Conservation (phyloP, 2,113 vertebrate species). For the Thinocorus orbignyianus region DNA sequence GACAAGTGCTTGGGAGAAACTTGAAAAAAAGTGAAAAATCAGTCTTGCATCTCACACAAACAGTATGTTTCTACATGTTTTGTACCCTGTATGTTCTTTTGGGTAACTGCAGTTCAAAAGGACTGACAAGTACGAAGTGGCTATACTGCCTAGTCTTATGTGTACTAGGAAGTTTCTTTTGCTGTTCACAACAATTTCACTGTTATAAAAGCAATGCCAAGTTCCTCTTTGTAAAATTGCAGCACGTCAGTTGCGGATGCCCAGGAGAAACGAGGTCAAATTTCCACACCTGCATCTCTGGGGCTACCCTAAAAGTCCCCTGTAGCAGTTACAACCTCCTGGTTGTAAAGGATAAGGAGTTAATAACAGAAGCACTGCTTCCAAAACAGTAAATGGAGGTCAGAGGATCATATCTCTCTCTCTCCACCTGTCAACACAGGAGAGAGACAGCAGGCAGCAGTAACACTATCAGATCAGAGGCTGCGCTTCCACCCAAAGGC, state of each 20-base stretch:
- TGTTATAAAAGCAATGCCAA: background rate
- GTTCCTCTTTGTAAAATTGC: background rate
- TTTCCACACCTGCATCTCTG: background rate
- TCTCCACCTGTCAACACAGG: background rate
- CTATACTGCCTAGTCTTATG: background rate
- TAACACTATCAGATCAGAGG: background rate
- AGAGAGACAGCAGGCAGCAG: background rate
- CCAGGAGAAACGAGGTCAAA: background rate
- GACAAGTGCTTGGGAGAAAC: background rate
- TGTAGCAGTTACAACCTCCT: background rate
- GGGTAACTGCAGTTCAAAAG: background rate
- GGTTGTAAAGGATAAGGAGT: background rate
- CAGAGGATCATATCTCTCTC: background rate
- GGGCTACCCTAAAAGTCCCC: background rate
- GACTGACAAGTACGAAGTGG: background rate
- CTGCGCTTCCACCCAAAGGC: background rate
- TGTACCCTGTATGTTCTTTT: background rate
- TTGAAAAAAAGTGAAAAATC: background rate
- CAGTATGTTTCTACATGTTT: background rate
- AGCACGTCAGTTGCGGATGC: background rate
- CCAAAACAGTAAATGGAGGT: background rate
- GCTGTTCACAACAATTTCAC: background rate
- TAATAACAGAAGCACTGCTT: background rate
- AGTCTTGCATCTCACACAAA: background rate
- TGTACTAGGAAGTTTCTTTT: background rate